Percentiles rank a stretch among this genome's conserved stretches.
These are phyloP conservation scores for Mesodorylaimus sp. DNA, from an alignment of 2,888 invertebrate genomes.

Conservation along the genomic window DNA sequence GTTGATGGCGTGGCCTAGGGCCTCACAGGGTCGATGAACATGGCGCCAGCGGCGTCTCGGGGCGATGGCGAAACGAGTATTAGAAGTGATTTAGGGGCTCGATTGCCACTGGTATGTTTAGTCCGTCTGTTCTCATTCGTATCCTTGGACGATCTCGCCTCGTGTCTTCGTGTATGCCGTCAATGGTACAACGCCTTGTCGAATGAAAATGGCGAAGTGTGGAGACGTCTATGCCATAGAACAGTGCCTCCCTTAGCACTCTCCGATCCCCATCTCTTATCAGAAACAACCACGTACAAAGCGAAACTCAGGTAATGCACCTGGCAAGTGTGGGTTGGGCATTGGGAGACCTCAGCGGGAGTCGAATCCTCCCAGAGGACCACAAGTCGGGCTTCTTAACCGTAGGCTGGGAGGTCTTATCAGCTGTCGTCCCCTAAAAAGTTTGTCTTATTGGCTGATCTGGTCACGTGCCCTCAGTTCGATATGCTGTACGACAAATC, in stretches of 20 bases:
- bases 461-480: too few species aligned
- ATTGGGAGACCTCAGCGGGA: not conserved
- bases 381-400: too few species aligned
- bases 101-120: not conserved
- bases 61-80: too few species aligned
- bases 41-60: too few species aligned
- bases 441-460: too few species aligned
- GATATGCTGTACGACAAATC: too few species aligned
- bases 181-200: constrained; percentile 72
- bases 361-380: too few species aligned
- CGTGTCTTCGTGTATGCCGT: constrained; percentile 77
- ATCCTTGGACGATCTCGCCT: constrained; percentile 61
- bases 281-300: constrained; percentile 71
- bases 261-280: constrained; percentile 63
- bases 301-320: constrained; percentile 51
- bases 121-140: constrained; percentile 56
- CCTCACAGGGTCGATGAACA: too few species aligned
- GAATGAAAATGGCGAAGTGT: constrained; percentile 84
- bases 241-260: constrained; percentile 67
- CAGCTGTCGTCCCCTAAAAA: too few species aligned
- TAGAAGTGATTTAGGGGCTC: too few species aligned
- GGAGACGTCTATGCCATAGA: constrained; percentile 70
- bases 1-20: too few species aligned
- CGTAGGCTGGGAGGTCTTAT: too few species aligned
- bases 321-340: not conserved